phyloP scores from a whole-genome alignment of 2,797 vertebrate species.

The Trachurus trachurus region DNA sequence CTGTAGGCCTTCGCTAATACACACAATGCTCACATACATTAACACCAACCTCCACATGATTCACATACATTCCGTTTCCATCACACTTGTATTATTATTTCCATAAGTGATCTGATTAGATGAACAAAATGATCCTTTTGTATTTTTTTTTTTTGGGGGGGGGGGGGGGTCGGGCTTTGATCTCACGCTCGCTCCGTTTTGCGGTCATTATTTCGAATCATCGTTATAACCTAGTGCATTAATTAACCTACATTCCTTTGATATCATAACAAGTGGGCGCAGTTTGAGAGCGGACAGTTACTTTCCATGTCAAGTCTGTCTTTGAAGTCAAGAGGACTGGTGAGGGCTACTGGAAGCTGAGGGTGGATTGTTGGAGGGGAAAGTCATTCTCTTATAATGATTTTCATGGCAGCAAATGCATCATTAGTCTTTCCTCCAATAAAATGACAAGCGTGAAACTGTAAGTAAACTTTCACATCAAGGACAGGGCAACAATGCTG shows the following conservation, averaged over 20 bases:
- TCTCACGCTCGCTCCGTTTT: conserved; percentile 23
- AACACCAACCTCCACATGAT: neutral
- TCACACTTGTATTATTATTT: conserved; percentile 23
- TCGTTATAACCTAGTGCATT: conserved; percentile 27
- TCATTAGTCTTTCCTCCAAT: conserved; percentile 50
- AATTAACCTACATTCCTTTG: conserved; percentile 59
- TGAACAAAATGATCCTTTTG: conserved; percentile 39
- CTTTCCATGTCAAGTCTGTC: conserved; percentile 32
- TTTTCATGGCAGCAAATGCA: conserved; percentile 54
- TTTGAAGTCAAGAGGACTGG: conserved; percentile 62
- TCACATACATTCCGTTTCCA: conserved; percentile 6
- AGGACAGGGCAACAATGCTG: conserved; percentile 47
- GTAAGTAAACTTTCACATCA: conserved; percentile 51
- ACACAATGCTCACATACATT: neutral
- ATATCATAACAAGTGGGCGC: conserved; percentile 10
- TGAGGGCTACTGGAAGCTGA: conserved; percentile 37
- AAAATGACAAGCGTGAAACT: conserved; percentile 43
- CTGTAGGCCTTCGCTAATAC: conserved; percentile 10
- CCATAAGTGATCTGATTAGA: conserved; percentile 36
- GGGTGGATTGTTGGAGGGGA: conserved; percentile 19
- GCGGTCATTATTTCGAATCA: conserved; percentile 54
- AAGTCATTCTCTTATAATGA: conserved; percentile 52
- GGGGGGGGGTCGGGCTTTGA: conserved; percentile 33
- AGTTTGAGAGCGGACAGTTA: conserved; percentile 9
- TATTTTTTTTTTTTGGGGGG: conserved; percentile 1